Percentiles rank a stretch among this genome's conserved stretches.
phyloP scores from a whole-genome alignment of 2,888 invertebrate genomes.

The Sinodicranocentrus sp. region DNA sequence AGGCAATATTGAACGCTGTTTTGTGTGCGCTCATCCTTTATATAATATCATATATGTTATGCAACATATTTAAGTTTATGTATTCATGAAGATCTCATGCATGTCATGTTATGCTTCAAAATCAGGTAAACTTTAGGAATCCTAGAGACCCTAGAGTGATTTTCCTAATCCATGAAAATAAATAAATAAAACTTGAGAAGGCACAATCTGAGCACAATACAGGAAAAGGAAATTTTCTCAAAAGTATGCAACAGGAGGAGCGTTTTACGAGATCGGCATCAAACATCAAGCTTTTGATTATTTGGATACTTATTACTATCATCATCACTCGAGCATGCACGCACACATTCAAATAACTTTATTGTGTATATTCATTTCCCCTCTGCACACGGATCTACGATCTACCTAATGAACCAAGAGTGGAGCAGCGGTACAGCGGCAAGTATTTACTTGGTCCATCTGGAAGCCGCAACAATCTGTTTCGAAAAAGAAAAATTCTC shows the following conservation, averaged over 20 bases:
- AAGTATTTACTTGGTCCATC: conserved; percentile 39
- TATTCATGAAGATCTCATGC: too few relatives aligned
- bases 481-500: conserved; percentile 45
- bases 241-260: conserved; percentile 46
- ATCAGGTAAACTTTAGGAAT: too few relatives aligned
- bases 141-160: too few relatives aligned
- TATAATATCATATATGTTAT: too few relatives aligned
- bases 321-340: conserved; percentile 21
- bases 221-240: conserved; percentile 26
- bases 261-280: conserved; percentile 17
- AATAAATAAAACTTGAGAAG: neutral
- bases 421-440: neutral
- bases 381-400: neutral
- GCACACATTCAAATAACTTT: conserved; percentile 13
- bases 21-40: too few relatives aligned
- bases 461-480: conserved; percentile 59
- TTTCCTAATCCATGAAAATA: neutral
- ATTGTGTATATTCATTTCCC: neutral
- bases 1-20: neutral
- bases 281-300: conserved; percentile 52
- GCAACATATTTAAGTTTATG: too few relatives aligned
- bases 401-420: conserved; percentile 28
- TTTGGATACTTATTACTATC: conserved; percentile 57
- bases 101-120: too few relatives aligned
- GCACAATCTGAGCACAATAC: conserved; percentile 1